Conservation (phyloP, 30 jellyfish, hydroid and myxozoan species). For the Turritopsis dohrnii region DNA sequence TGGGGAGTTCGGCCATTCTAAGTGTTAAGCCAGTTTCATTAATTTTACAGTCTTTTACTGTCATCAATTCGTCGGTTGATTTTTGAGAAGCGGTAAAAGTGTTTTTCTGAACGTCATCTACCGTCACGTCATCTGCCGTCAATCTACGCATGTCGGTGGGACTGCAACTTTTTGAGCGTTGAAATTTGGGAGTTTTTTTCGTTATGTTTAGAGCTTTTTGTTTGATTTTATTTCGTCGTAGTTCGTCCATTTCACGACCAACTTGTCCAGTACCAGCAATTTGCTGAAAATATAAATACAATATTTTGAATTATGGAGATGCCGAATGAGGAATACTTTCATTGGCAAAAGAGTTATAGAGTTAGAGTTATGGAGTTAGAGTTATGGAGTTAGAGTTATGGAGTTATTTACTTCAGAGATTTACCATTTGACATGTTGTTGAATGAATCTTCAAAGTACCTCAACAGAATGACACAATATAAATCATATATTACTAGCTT, state of each 20-base stretch:
- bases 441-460: too few relatives aligned
- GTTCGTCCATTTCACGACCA: slow-evolving; percentile 17
- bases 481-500: too few relatives aligned
- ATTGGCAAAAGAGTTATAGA: too few relatives aligned
- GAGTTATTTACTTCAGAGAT: too few relatives aligned
- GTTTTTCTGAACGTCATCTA: background rate
- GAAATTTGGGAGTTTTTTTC: background rate
- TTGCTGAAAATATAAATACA: slow-evolving; percentile 6
- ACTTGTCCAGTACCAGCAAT: slow-evolving; percentile 15
- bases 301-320: too few relatives aligned
- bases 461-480: too few relatives aligned
- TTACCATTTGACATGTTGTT: too few relatives aligned
- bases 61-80: background rate
- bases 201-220: slow-evolving; percentile 5
- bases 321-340: too few relatives aligned
- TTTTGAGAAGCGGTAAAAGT: background rate
- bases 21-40: background rate
- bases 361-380: too few relatives aligned
- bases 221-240: slow-evolving; percentile 6
- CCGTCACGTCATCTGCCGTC: background rate
- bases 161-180: slow-evolving; percentile 12
- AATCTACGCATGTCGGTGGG: background rate
- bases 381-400: too few relatives aligned
- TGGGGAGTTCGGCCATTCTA: background rate
- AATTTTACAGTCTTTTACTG: background rate